phyloP scores from a whole-genome alignment of 2,888 invertebrate genomes.

The Smittia sp. region DNA sequence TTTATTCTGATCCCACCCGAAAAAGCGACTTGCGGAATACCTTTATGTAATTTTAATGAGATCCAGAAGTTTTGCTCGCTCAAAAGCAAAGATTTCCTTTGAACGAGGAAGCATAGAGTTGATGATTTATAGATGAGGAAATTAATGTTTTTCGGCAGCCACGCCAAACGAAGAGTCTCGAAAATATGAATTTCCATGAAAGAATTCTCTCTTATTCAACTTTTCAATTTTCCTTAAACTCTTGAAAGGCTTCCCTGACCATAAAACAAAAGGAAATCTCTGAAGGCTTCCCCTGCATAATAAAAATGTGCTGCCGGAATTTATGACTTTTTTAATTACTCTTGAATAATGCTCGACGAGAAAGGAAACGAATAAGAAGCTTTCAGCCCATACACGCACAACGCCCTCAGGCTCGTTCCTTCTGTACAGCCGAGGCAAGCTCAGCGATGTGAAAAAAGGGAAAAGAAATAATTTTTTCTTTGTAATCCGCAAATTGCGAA shows the following conservation, averaged over 20 bases:
- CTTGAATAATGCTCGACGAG: conserved; percentile 18
- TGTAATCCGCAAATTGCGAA: conserved; percentile 1
- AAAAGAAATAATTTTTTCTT: conserved; percentile 19
- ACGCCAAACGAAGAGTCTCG: background rate
- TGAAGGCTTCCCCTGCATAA: conserved; percentile 28
- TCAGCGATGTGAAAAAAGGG: conserved; percentile 1
- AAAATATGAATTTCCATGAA: background rate
- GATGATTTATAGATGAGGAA: background rate
- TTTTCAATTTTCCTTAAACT: conserved; percentile 11
- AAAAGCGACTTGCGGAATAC: conserved; percentile 17
- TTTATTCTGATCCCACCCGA: conserved; percentile 22
- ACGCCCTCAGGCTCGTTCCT: background rate
- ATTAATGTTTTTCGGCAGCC: background rate
- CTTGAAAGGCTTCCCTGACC: conserved; percentile 3
- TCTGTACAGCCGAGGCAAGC: background rate
- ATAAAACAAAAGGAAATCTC: conserved; percentile 18
- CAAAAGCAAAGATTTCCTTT: conserved; percentile 7
- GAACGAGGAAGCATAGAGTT: conserved; percentile 5
- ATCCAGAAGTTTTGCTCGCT: conserved; percentile 19
- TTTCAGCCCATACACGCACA: background rate
- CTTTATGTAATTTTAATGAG: conserved; percentile 40
- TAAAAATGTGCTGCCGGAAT: conserved; percentile 40
- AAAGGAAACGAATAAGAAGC: conserved; percentile 17
- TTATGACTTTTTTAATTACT: conserved; percentile 41
- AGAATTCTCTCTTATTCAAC: background rate